Percentiles rank a stretch among this genome's conserved stretches.
These are phyloP conservation scores for Pristionchus arcanus DNA, from an alignment of 2,888 invertebrate genomes.

Conservation along the genomic window DNA sequence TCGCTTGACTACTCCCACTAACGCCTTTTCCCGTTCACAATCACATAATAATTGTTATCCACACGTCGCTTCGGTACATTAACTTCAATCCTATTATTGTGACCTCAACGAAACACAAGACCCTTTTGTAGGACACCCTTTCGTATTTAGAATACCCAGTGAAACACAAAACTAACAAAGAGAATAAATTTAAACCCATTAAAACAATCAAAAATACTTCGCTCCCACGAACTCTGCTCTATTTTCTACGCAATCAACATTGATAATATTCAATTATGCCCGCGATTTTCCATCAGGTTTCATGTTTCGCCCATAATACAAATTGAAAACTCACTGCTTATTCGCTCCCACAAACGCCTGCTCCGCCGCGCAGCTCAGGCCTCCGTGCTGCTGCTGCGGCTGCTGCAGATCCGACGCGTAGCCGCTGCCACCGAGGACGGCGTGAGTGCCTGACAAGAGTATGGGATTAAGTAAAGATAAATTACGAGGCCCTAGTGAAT, in stretches of 20 bases:
- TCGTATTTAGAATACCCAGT: not conserved
- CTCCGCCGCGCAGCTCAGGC: slow-evolving; percentile 20
- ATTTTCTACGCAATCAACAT: too few species aligned
- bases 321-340: not conserved
- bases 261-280: too few species aligned
- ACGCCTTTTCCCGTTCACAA: too few species aligned
- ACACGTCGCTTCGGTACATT: too few species aligned
- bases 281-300: too few species aligned
- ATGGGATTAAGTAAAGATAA: not conserved
- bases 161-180: not conserved
- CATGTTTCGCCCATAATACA: too few species aligned
- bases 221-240: not conserved
- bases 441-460: not conserved
- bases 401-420: not conserved
- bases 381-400: not conserved
- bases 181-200: too few species aligned
- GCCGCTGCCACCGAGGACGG: not conserved
- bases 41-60: too few species aligned
- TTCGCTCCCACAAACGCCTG: not conserved
- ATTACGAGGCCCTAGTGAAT: not conserved
- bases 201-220: too few species aligned
- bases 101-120: not conserved
- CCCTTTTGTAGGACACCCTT: too few species aligned
- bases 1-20: too few species aligned
- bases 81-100: not conserved